phyloP scores from a whole-genome alignment of 2,888 invertebrate species.

The Drosophila prostipennis region DNA sequence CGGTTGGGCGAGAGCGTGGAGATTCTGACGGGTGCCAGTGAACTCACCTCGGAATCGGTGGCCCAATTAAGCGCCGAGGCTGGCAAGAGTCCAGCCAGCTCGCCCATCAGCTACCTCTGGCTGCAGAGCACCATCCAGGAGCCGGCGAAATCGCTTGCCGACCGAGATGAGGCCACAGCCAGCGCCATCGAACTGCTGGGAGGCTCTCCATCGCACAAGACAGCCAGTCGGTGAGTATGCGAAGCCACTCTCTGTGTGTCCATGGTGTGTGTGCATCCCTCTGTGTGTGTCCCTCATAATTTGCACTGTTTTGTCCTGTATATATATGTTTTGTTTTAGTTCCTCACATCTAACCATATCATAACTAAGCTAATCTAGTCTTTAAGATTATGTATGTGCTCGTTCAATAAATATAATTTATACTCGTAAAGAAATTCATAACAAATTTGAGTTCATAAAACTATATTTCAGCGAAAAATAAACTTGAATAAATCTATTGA shows the following conservation, averaged over 20 bases:
- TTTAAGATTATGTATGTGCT: constrained; percentile 28
- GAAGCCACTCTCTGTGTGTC: constrained; percentile 28
- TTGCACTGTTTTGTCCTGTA: constrained; percentile 1
- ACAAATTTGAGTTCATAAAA: not conserved
- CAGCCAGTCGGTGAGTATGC: constrained; percentile 71
- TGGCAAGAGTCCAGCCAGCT: constrained; percentile 83
- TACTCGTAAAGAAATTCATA: not conserved
- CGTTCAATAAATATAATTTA: constrained; percentile 33
- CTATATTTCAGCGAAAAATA: not conserved
- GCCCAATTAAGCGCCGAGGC: constrained; percentile 51
- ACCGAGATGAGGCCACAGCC: constrained; percentile 50
- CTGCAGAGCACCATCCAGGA: constrained; percentile 85
- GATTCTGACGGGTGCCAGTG: constrained; percentile 81
- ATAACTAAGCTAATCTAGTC: constrained; percentile 12
- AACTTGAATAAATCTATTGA: not conserved
- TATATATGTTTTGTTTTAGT: constrained; percentile 18
- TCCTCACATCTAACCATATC: constrained; percentile 7
- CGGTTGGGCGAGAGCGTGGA: constrained; percentile 82
- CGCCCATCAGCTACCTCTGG: constrained; percentile 85
- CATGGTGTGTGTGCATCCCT: constrained; percentile 20
- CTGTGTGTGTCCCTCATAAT: constrained; percentile 2
- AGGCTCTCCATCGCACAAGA: constrained; percentile 66
- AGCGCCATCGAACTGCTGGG: constrained; percentile 52
- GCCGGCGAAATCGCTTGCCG: constrained; percentile 80
- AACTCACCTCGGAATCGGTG: constrained; percentile 72